phyloP scores from a whole-genome alignment of 2,113 vertebrate species.

The Sturnira hondurensis region DNA sequence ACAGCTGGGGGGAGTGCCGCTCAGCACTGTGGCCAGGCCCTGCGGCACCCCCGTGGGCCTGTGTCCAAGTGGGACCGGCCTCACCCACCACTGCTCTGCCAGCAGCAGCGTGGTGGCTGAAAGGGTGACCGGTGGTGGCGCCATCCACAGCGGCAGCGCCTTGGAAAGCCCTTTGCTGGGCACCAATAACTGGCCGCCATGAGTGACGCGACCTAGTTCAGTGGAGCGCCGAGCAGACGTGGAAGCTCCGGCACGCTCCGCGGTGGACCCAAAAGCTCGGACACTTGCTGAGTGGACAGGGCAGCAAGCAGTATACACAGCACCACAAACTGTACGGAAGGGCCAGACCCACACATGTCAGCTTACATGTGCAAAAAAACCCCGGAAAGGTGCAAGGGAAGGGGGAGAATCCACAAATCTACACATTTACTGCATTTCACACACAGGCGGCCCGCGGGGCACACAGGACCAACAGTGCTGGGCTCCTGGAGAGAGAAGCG shows the following conservation, averaged over 20 bases:
- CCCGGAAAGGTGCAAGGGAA: not conserved
- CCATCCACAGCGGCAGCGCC: not conserved
- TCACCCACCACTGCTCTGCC: fast-evolving
- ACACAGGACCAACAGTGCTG: not conserved
- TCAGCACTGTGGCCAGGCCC: not conserved
- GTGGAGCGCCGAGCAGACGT: not conserved
- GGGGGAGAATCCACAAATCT: not conserved
- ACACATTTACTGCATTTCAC: not conserved
- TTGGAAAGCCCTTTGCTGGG: not conserved
- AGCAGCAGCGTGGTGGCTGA: not conserved
- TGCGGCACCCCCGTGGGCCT: not conserved
- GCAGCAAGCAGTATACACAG: fast-evolving
- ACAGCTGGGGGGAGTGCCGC: fast-evolving
- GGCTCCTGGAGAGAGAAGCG: not conserved
- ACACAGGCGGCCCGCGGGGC: too few relatives aligned
- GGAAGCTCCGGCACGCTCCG: fast-evolving
- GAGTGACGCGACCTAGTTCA: fast-evolving
- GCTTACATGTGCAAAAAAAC: not conserved
- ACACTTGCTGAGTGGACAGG: not conserved
- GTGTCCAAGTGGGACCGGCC: too few relatives aligned
- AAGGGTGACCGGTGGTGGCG: too few relatives aligned
- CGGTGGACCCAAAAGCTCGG: not conserved
- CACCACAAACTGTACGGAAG: fast-evolving
- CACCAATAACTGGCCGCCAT: not conserved
- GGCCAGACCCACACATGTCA: not conserved